Base-by-base conservation (phyloP, 1,140 invertebrate genomes). In the Ericerus pela region DNA sequence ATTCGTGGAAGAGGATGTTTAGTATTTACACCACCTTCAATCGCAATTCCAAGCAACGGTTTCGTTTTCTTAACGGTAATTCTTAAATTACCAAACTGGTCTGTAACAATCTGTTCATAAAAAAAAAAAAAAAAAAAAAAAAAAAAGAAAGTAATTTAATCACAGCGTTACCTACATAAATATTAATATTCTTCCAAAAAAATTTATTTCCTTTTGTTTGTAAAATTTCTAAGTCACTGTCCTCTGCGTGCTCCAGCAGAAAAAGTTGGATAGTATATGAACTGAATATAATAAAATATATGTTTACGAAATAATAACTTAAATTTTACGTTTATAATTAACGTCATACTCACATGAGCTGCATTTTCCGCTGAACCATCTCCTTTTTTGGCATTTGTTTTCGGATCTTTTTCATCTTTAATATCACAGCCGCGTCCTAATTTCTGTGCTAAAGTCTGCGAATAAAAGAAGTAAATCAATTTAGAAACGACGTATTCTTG, bases 1-100 rank as follows among this genome's bases (percentile, higher is more conserved):
- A 97, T 94, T 66, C 89, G 79, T 27, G 92, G 92, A 61, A 95
- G 75, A 43, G 88, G 85, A 72, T 96, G 91, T 67, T 86, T 85
- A 41, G 91, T 95, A 70, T 96, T 93, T 59, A 85, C 84, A 51
- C 94, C 94, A 57, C 94, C 94, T 75, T 96, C 92, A 63, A 97
- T 96, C 51, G 91, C 92, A 63, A 97, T 91, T 58, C 93, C 93
- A 60, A 96, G 77, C 64, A 91, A 88, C 37, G 90, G 86, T 73
- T 92, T 92, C 18, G 82, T 88, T 72, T 96, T 96, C 70, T 81
- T 86, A 59, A 90, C 85, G 58, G 81, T 85, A 64, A 89, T 84
- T 65, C 85, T 76, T 62, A 88, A 77, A 70, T 88, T 85, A 58
- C 86, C 86, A 69, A 86, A 84, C 68, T 85, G 79, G 72, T 89